phyloP scores from a whole-genome alignment of 2,797 vertebrate genomes.

The Manis crassicaudata region DNA sequence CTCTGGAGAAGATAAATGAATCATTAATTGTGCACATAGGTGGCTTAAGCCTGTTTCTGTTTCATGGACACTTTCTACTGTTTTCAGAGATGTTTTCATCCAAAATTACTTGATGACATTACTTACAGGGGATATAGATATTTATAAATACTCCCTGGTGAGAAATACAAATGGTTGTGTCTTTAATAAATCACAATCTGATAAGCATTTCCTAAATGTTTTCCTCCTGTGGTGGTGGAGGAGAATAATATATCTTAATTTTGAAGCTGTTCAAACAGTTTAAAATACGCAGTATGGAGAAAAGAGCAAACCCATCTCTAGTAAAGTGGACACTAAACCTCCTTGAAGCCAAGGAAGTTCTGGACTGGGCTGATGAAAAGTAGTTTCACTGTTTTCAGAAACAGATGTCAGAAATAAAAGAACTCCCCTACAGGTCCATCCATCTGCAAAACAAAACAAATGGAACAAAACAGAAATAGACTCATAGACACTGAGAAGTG shows the following conservation, averaged over 20 bases:
- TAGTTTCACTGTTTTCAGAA: background rate
- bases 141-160: background rate
- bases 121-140: background rate
- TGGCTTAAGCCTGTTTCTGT: background rate
- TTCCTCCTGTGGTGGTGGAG: background rate
- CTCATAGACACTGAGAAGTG: too few relatives aligned
- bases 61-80: background rate
- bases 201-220: slow-evolving; percentile 31
- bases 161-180: slow-evolving; percentile 47
- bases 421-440: background rate
- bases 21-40: background rate
- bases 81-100: slow-evolving; percentile 33
- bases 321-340: background rate
- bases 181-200: slow-evolving; percentile 62
- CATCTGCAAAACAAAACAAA: too few relatives aligned
- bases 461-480: too few relatives aligned
- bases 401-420: background rate
- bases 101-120: slow-evolving; percentile 49
- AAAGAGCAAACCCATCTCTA: background rate
- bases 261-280: slow-evolving; percentile 31
- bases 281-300: background rate
- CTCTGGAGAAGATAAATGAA: background rate
- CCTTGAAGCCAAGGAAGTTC: background rate
- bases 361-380: background rate
- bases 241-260: slow-evolving; percentile 56